Conservation (phyloP, 2,888 invertebrate species). For the Ametastegia equiseti region DNA sequence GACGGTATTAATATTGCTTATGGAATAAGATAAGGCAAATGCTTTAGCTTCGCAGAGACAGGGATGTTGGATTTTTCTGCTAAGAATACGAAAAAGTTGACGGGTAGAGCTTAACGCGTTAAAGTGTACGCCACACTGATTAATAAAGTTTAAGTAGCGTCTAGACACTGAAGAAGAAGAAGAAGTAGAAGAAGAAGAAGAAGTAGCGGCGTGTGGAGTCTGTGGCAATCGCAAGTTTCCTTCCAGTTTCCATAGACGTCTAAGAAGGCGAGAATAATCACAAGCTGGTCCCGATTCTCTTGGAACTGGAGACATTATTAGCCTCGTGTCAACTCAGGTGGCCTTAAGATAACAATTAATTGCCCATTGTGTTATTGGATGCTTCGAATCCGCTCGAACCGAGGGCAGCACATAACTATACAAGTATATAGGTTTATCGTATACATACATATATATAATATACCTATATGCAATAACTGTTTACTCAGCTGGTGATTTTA, state of each 20-base stretch:
- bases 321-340: slow-evolving; percentile 18
- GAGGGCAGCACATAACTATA: neutral
- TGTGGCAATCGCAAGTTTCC: neutral
- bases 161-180: slow-evolving; percentile 22
- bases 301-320: slow-evolving; percentile 23
- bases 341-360: slow-evolving; percentile 35
- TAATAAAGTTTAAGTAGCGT: slow-evolving; percentile 26
- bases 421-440: neutral
- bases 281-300: slow-evolving; percentile 6
- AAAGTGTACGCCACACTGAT: slow-evolving; percentile 14
- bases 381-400: neutral
- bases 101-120: slow-evolving; percentile 3
- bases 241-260: neutral
- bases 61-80: neutral
- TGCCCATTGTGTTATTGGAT: slow-evolving; percentile 14
- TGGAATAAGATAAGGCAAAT: neutral
- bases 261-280: slow-evolving; percentile 8
- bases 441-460: neutral
- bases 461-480: neutral
- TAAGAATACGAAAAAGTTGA: neutral
- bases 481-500: slow-evolving; percentile 10
- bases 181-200: too few relatives aligned
- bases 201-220: too few relatives aligned
- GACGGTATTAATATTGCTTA: neutral
- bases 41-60: neutral